These are phyloP conservation scores for Apteryx mantelli DNA, from an alignment of 2,113 vertebrate genomes.

Conservation along the genomic window DNA sequence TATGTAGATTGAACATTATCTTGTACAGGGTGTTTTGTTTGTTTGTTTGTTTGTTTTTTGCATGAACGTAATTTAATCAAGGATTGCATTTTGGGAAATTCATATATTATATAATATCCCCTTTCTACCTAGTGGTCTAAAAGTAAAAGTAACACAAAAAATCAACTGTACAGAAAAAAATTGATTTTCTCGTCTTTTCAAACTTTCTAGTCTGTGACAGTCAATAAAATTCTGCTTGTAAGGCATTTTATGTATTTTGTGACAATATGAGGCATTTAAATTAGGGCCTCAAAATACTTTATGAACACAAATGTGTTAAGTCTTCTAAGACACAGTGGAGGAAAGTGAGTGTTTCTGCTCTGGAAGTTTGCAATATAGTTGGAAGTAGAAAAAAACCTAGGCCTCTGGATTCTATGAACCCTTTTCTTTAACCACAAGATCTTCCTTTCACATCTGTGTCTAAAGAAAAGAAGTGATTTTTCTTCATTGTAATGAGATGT, in stretches of 20 bases:
- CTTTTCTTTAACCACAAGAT: neutral
- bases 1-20: neutral
- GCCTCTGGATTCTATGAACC: neutral
- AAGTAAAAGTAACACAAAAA: neutral
- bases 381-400: neutral
- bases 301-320: neutral
- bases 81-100: neutral
- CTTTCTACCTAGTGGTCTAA: neutral
- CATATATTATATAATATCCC: neutral
- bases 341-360: neutral
- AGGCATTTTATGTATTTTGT: neutral
- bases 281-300: neutral
- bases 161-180: neutral
- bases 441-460: conserved; percentile 19
- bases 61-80: neutral
- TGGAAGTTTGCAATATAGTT: neutral
- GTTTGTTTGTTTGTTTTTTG: neutral
- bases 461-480: conserved; percentile 18
- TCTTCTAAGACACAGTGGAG: neutral
- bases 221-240: neutral
- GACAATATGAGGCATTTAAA: neutral
- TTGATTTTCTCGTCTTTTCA: neutral
- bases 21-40: neutral
- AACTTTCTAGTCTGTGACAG: neutral
- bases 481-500: conserved; percentile 16